Conservation (phyloP, 1,140 invertebrate species). For the Phortica variegata region DNA sequence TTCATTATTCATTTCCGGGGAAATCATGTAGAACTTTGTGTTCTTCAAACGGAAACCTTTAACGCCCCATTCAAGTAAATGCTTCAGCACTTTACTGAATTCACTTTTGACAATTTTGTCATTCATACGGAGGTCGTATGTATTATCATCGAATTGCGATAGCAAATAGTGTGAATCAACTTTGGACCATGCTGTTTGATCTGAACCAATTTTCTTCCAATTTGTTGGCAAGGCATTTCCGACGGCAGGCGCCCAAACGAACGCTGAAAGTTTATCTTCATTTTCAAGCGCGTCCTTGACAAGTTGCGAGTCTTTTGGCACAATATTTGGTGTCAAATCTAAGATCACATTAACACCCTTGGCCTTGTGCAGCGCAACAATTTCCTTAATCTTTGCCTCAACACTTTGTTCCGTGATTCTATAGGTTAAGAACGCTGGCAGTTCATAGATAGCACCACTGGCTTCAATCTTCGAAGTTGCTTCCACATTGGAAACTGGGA, state of each 20-base stretch:
- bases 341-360: conserved; percentile 52
- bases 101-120: conserved; percentile 62
- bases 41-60: conserved; percentile 73
- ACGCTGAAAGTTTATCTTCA: conserved; percentile 44
- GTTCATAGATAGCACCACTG: conserved; percentile 48
- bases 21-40: conserved; percentile 66
- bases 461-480: conserved; percentile 29
- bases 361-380: conserved; percentile 34
- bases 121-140: conserved; percentile 69
- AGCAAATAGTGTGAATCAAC: conserved; percentile 63
- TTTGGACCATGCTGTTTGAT: conserved; percentile 65
- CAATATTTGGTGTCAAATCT: conserved; percentile 60
- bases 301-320: conserved; percentile 55
- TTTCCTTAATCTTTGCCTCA: conserved; percentile 35
- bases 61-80: conserved; percentile 71
- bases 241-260: conserved; percentile 32
- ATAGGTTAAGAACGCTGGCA: conserved; percentile 42
- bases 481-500: conserved; percentile 28
- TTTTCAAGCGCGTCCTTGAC: conserved; percentile 34
- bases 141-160: conserved; percentile 61
- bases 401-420: conserved; percentile 30
- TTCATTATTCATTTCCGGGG: conserved; percentile 59
- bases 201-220: conserved; percentile 65
- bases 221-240: conserved; percentile 65
- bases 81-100: conserved; percentile 66